Evolutionary conservation across 2,113 vertebrate genomes (phyloP).

Genomic region (Poeciliopsis turrubarensis): DNA sequence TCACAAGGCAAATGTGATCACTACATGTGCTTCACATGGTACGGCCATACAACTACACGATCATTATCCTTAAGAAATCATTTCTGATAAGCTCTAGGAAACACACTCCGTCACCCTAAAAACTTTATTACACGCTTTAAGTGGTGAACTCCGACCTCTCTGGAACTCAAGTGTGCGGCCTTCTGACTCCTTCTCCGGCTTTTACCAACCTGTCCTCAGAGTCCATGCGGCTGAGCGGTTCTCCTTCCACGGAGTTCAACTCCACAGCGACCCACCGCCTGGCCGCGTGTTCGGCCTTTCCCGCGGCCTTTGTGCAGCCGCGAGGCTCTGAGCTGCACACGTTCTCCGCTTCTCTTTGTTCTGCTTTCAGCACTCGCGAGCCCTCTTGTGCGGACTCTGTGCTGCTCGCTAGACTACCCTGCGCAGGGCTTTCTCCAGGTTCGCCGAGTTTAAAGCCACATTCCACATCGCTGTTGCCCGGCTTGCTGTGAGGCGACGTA

Average conservation of each 20-base stretch:
- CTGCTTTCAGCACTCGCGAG: conserved; percentile 69
- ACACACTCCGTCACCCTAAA: too few relatives aligned
- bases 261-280: conserved; percentile 80
- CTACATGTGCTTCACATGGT: background rate
- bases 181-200: too few relatives aligned
- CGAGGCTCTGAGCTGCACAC: conserved; percentile 60
- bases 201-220: conserved; percentile 93
- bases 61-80: background rate
- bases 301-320: conserved; percentile 55
- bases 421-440: conserved; percentile 58
- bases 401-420: conserved; percentile 61
- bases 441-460: conserved; percentile 34
- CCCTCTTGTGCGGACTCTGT: conserved; percentile 63
- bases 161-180: too few relatives aligned
- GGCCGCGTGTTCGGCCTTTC: conserved; percentile 56
- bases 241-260: conserved; percentile 85
- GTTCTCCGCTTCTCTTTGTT: conserved; percentile 79
- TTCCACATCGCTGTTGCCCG: background rate
- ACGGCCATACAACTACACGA: too few relatives aligned
- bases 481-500: background rate
- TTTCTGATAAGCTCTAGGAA: background rate
- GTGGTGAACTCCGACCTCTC: too few relatives aligned
- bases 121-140: too few relatives aligned
- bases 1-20: background rate
- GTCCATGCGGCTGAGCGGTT: conserved; percentile 94